Evolutionary conservation across 2,888 invertebrate species (phyloP), one percentile per base, ranked within the genome.

Genomic region (Blastobasis adustella): DNA sequence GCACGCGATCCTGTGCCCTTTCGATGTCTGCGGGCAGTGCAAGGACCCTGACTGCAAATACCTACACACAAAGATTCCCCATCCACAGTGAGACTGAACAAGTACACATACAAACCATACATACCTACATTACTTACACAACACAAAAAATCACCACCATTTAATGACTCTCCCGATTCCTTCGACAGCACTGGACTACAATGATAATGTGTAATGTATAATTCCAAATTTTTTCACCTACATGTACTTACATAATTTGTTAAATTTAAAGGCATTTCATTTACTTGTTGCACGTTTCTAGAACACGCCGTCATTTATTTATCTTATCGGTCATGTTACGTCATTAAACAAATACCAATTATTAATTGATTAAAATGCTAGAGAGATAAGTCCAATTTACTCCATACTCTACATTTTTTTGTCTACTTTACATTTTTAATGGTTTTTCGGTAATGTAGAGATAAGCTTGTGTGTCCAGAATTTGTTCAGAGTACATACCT

Each of bases 41-140:
- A 87, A 85, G 71, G 89, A 89, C 62, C 59, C 81, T 43, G 82
- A 82, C 63, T 89, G 89, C 87, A 82, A 81, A 81, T 87, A 81
- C 74, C 75, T 86, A 52, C 89, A 89, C 61, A 83, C 84, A 47
- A 75, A 78, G 60, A 58, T 64, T 60, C 72, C 63, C 45, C 59
- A 70, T 55, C 51, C 56, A 47, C 77, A 77, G 66, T 83, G 75
- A 85, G 82, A 76, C 62, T 58, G 52, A 58, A 65, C 63, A 61
- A 42, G 51, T 47, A 55, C 57, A 59, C 61, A 62, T 56, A 62
- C 65, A 64, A 65, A 61, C 55, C 61, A 62, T 45, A 61, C 55
- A 58, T 65, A 63, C 62, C 57, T 55, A 63, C 54, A 51, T 56
- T 50, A 60, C 54, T 56, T 52, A 57, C 51, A 60, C 54, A 55